These are phyloP conservation scores for Drosophila aldrichi DNA, from an alignment of 2,888 invertebrate species.

Conservation along the genomic window DNA sequence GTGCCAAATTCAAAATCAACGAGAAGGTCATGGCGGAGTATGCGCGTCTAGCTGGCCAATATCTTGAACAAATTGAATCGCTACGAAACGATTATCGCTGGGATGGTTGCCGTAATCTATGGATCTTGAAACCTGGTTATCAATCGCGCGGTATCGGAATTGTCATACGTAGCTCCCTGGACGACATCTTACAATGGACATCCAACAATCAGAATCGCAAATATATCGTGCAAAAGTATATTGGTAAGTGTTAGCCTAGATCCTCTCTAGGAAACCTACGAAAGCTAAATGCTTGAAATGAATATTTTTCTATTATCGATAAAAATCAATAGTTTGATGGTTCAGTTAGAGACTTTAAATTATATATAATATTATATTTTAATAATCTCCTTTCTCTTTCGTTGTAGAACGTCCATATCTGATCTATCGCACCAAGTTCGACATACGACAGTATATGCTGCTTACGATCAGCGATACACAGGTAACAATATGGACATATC, in stretches of 20 bases:
- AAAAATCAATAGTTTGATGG: background rate
- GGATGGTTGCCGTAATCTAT: conserved; percentile 93
- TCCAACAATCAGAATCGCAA: conserved; percentile 87
- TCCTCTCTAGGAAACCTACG: background rate
- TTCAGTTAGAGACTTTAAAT: too few relatives aligned
- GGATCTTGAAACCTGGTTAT: conserved; percentile 95
- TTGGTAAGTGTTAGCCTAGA: conserved; percentile 87
- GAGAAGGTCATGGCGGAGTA: conserved; percentile 63
- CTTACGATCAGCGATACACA: conserved; percentile 89
- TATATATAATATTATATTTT: too few relatives aligned
- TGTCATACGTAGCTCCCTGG: conserved; percentile 90
- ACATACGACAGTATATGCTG: conserved; percentile 95
- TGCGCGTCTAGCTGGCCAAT: conserved; percentile 86
- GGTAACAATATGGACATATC: conserved; percentile 94
- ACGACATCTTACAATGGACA: conserved; percentile 89
- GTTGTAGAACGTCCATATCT: conserved; percentile 91
- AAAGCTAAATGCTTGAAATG: too few relatives aligned
- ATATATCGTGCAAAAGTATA: conserved; percentile 96
- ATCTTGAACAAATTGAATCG: conserved; percentile 87
- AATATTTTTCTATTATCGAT: background rate
- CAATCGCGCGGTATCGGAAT: conserved; percentile 94
- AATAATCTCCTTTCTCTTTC: background rate
- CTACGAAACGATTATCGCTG: conserved; percentile 88
- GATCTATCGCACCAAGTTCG: conserved; percentile 94
- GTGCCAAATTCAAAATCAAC: conserved; percentile 67